Percentiles rank a stretch among this genome's conserved stretches.
phyloP scores from a whole-genome alignment of 2,888 invertebrate species.

The Drosophila hamatofila region DNA sequence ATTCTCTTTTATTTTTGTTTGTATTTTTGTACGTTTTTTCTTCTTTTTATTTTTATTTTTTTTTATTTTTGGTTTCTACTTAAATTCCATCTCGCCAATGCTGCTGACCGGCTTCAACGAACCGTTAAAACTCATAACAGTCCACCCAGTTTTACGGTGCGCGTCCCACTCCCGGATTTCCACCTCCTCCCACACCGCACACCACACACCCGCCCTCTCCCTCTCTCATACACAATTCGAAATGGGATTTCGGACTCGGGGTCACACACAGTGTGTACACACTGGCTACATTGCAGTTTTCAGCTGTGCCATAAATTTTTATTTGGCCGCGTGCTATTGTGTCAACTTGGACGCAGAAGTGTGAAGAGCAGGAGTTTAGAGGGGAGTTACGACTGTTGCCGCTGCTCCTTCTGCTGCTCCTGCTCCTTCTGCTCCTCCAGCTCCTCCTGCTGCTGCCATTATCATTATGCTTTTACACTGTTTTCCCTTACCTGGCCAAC shows the following conservation, averaged over 20 bases:
- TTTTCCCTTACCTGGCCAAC: constrained; percentile 17
- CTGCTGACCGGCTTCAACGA: constrained; percentile 44
- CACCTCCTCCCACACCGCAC: background rate
- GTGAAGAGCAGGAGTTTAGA: background rate
- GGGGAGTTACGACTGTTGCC: background rate
- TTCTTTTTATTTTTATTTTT: no score
- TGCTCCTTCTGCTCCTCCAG: background rate
- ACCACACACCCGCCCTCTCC: no score
- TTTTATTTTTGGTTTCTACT: constrained; percentile 45
- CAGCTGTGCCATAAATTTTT: constrained; percentile 78
- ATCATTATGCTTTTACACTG: constrained; percentile 69
- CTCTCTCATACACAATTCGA: constrained; percentile 13
- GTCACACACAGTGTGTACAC: constrained; percentile 34
- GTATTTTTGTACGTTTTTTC: background rate
- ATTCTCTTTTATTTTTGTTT: constrained; percentile 16
- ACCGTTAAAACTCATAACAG: constrained; percentile 71
- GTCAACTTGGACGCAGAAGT: constrained; percentile 58
- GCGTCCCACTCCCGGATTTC: constrained; percentile 2
- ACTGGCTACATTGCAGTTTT: constrained; percentile 70
- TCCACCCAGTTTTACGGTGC: constrained; percentile 52
- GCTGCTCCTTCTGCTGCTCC: no score
- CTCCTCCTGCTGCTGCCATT: constrained; percentile 48
- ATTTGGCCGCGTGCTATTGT: constrained; percentile 76
- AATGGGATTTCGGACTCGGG: constrained; percentile 32
- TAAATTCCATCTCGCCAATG: constrained; percentile 50